Evolutionary conservation across 2,113 vertebrate species (phyloP), one percentile per base, ranked within the genome.

Genomic region (Rutilus rutilus): DNA sequence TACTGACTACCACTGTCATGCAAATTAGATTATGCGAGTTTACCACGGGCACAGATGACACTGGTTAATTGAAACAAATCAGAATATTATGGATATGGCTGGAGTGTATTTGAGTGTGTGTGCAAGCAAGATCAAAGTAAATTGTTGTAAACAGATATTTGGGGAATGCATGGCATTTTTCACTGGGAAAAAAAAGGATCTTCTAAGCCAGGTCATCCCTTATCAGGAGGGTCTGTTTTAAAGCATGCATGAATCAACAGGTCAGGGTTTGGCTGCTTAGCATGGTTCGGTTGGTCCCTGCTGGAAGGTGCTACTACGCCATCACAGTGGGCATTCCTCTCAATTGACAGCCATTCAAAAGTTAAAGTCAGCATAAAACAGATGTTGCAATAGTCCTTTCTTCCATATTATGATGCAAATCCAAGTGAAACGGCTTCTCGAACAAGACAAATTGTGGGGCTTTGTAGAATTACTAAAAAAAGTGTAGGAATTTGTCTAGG

Each of bases 211-310:
- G 25, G 54, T 6, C 75, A 80, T 50, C 65, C 36, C 78, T 86
- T 82, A 86, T 86, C 85, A 86, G 78, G 27, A 79, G 45, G 67
- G 74, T 74, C 85, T 73, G 85, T 59, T 67, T 65, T 83, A 17
- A 17, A 85, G 85, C 82, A 74, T 42, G 30, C 11, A 11, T n/a
- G n/a, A 45, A 80, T n/a, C 11, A 60, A 60, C 50, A 0, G 75
- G 50, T 57, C 50, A 79, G 54, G 36, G 54, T 42, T 79, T 42
- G 33, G 36, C 77, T 79, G 11, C 21, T 78, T 59, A 59, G 39
- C 52, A 8, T 12, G 21, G 30, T 36, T 5, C 9, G 33, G 9
- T 39, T 23, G 21, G 50, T 9, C 50, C 17, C 25, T 76, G 45
- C 45, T 33, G 19, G 47, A 33, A 76, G 14, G 19, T 27, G n/a